Percentiles rank a stretch among this genome's conserved stretches.
phyloP scores from a whole-genome alignment of 2,113 vertebrate genomes.

The Oplegnathus fasciatus region DNA sequence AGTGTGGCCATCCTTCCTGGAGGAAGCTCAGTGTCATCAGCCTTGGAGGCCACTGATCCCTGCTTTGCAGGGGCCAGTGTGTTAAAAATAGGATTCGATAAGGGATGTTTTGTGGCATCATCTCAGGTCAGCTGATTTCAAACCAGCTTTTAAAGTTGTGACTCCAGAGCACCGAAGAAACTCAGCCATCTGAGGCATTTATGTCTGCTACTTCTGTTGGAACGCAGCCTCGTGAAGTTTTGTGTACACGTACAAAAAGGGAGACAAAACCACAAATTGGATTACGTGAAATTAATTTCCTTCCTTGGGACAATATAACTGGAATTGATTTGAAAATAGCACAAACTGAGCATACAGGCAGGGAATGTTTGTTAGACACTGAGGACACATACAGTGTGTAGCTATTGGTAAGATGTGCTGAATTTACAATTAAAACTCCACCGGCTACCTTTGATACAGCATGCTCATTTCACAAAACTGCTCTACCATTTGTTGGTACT shows the following conservation, averaged over 20 bases:
- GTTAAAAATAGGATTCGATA: conserved; percentile 51
- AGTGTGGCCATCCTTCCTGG: conserved; percentile 4
- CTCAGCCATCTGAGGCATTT: not conserved
- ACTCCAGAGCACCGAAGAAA: not conserved
- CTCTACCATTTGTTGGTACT: not conserved
- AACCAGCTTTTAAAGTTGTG: conserved; percentile 35
- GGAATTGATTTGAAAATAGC: conserved; percentile 2
- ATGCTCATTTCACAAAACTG: not conserved
- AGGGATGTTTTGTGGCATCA: conserved; percentile 30
- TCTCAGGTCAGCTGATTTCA: conserved; percentile 37
- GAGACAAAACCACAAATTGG: not conserved
- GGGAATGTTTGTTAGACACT: not conserved
- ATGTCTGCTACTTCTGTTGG: not conserved
- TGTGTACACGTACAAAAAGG: not conserved
- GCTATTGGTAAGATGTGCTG: not conserved
- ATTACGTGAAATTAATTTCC: conserved; percentile 7
- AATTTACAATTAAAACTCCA: not conserved
- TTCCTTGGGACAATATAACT: not conserved
- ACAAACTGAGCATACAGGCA: not conserved
- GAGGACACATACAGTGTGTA: not conserved
- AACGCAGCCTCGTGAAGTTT: not conserved
- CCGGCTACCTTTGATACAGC: not conserved
- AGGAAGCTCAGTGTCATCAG: conserved; percentile 35
- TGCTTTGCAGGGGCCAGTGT: conserved; percentile 9
- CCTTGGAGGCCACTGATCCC: conserved; percentile 34